Base-by-base conservation (phyloP, 1,140 invertebrate genomes). In the Paramacrobiotus metropolitanus region DNA sequence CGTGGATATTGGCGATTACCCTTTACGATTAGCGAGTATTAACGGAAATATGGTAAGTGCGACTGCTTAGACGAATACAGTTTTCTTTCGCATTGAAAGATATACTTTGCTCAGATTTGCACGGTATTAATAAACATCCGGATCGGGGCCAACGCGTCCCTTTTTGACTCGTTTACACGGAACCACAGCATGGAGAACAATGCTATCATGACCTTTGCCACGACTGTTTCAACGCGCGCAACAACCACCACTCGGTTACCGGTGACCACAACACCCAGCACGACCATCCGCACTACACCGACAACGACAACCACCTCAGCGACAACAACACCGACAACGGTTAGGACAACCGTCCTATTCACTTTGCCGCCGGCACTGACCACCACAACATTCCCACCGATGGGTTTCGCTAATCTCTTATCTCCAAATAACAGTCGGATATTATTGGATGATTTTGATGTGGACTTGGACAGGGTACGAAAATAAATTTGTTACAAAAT, bases 41-140 rank as follows among this genome's bases (percentile, higher is more conserved):
- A 55, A 55, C 24, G 48, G 48, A 55, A 55, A 55, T 55, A 20
- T 55, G 48, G 48, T 55, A 20, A 40, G n/a, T n/a, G n/a, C n/a
- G n/a, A n/a, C n/a, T n/a, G n/a, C n/a, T n/a, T n/a, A n/a, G n/a
- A n/a, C n/a, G n/a, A n/a, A n/a, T n/a, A n/a, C n/a, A n/a, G n/a
- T n/a, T n/a, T n/a, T n/a, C n/a, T n/a, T n/a, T n/a, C n/a, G n/a
- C n/a, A n/a, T n/a, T n/a, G n/a, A n/a, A n/a, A n/a, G n/a, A n/a
- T n/a, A n/a, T n/a, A n/a, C n/a, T n/a, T n/a, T n/a, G n/a, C n/a
- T n/a, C n/a, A 55, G 48, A 55, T 55, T 4, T 55, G 48, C 24
- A 55, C 48, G 48, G 48, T 55, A 24, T 4, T 18, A 55, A 55
- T 55, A 9, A 24, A 9, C 9, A 55, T 55, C 48, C 9, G 24